Base-by-base conservation (phyloP, 2,888 invertebrate species). In the Syritta pipiens region DNA sequence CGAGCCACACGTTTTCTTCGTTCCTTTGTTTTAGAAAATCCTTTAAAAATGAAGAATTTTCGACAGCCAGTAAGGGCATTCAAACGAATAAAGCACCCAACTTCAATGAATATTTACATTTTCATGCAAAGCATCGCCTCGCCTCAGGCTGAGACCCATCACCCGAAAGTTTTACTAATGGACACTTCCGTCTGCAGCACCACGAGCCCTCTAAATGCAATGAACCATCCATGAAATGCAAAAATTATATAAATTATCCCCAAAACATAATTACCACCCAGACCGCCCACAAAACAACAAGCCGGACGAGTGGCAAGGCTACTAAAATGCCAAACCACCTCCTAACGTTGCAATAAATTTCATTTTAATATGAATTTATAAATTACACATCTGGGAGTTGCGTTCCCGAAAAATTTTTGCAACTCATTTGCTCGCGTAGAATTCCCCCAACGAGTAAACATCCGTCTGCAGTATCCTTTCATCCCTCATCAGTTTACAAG, bases 301-400 rank as follows among this genome's bases (percentile, higher is more conserved):
- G 17, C 9, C 2, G 9, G 5, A 26, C n/a, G 14, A 26, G 7
- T 35, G 1, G 2, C 10, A 22, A 28, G 1, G 26, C 4, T 17
- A 6, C 35, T 60, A 14, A 22, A 48, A 26, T 20, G 14, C 19
- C 46, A 30, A 32, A 42, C 9, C 10, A 2, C 24, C n/a, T 24
- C 14, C 30, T 40, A 42, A 42, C 35, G 17, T 14, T 48, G 57
- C 53, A 53, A 71, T 77, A 77, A 77, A 77, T 79, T 72, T 44
- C 32, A 19, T 79, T 79, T 79, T 79, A 79, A 72, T 72, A 79
- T 79, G 53, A 79, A 72, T 72, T 79, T 79, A 72, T 79, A 72
- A 79, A 79, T 79, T 72, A 67, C 55, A 72, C 77, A 60, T 62
- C 55, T 48, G 77, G 60, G 77, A 72, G 48, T 67, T 71, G 37